A percentile compares a stretch with the other conserved stretches of the same genome.
These are phyloP conservation scores for Porites lutea DNA, from an alignment of 64 coral and sea anemone species.

Conservation along the genomic window DNA sequence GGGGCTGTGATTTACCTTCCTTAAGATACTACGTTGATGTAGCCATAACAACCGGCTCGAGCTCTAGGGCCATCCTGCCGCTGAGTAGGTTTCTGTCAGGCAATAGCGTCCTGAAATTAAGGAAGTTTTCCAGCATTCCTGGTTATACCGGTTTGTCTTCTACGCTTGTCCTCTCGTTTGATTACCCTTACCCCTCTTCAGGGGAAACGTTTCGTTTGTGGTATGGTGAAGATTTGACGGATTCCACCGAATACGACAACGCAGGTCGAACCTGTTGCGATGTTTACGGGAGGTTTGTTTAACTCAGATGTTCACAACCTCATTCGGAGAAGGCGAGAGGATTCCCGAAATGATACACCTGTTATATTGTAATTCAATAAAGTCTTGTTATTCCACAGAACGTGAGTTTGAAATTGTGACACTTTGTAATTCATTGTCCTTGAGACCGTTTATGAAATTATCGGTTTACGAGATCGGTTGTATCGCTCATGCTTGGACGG, in stretches of 20 bases:
- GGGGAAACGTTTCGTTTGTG: slow-evolving; percentile 25
- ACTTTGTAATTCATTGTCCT: too few species aligned
- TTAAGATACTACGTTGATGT: background rate
- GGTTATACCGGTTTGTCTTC: background rate
- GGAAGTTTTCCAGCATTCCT: background rate
- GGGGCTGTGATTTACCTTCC: background rate
- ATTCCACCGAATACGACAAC: background rate
- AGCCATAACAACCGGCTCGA: background rate
- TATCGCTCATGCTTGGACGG: too few species aligned
- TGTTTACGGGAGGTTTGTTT: slow-evolving; percentile 4
- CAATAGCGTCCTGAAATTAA: background rate
- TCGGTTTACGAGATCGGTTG: too few species aligned
- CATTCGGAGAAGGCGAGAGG: background rate
- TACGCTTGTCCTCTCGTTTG: background rate
- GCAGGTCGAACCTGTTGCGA: background rate
- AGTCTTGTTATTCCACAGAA: too few species aligned
- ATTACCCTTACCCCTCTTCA: too few species aligned
- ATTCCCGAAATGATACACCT: background rate
- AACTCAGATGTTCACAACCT: background rate
- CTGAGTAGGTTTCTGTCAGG: background rate
- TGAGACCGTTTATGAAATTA: too few species aligned
- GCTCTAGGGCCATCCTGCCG: background rate
- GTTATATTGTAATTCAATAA: too few species aligned
- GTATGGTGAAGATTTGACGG: slow-evolving; percentile 27
- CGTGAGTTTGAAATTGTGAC: too few species aligned